Evolutionary conservation across 2,113 vertebrate species (phyloP).

Genomic region (Percina caprodes): DNA sequence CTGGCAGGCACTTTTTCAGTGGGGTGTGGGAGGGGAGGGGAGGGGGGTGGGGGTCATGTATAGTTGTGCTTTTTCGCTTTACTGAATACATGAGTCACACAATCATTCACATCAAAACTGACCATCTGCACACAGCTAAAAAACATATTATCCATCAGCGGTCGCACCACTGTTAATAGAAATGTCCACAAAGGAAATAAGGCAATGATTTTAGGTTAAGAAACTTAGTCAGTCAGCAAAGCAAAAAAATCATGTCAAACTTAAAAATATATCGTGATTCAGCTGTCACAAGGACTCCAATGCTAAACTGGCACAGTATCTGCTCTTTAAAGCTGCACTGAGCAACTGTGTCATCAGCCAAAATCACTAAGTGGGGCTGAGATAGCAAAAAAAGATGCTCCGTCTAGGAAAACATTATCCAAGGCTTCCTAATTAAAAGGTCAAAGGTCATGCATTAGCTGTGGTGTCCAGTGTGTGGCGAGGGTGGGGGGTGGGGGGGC

Average conservation of each 20-base stretch:
- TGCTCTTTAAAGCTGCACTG: constrained; percentile 6
- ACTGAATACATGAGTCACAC: constrained; percentile 58
- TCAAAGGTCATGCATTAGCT: background rate
- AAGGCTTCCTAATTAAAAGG: background rate
- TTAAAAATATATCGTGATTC: constrained; percentile 30
- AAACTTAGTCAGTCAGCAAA: constrained; percentile 9
- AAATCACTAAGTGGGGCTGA: background rate
- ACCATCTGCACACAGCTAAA: constrained; percentile 46
- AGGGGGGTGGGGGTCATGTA: background rate
- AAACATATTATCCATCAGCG: background rate
- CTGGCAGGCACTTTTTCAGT: constrained; percentile 23
- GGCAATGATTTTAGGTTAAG: constrained; percentile 2
- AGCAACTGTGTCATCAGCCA: background rate
- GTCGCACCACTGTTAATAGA: constrained; percentile 13
- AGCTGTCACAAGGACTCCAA: background rate
- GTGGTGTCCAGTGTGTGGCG: background rate
- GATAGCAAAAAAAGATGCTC: background rate
- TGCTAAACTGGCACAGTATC: background rate
- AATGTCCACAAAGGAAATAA: constrained; percentile 40
- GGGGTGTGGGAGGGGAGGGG: too few relatives aligned
- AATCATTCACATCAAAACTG: constrained; percentile 31
- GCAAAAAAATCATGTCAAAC: constrained; percentile 1
- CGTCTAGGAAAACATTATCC: too few relatives aligned
- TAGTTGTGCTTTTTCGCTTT: constrained; percentile 49
- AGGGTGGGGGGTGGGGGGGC: background rate